Conservation (phyloP, 2,797 vertebrate genomes). For the Diplodus sargus region DNA sequence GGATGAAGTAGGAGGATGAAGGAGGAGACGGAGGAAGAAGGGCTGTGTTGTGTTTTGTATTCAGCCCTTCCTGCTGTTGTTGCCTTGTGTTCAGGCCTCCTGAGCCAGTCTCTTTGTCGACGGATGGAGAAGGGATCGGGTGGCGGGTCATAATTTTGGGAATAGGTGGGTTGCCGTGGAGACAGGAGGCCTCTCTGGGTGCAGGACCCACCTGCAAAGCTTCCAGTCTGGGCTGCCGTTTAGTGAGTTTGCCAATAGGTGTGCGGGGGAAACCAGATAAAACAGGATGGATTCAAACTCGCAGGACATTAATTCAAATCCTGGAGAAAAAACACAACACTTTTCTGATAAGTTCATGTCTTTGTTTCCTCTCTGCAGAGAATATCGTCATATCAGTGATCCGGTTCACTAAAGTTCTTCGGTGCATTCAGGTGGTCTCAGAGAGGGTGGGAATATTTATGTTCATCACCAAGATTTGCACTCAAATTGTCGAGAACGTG, state of each 20-base stretch:
- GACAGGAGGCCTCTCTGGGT: conserved; percentile 43
- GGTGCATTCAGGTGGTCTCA: not conserved
- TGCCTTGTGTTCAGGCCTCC: conserved; percentile 62
- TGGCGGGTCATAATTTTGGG: conserved; percentile 3
- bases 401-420: not conserved
- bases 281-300: conserved; percentile 15
- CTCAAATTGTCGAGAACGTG: not conserved
- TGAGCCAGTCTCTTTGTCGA: conserved; percentile 28
- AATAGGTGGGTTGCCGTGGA: conserved; percentile 48
- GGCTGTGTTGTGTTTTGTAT: conserved; percentile 35
- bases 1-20: conserved; percentile 71
- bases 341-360: not conserved
- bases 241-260: conserved; percentile 28
- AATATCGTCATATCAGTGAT: not conserved
- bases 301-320: not conserved
- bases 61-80: conserved; percentile 59
- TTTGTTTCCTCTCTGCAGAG: not conserved
- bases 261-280: conserved; percentile 23
- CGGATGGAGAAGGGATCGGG: conserved; percentile 44
- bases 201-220: conserved; percentile 21
- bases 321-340: not conserved
- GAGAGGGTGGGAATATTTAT: not conserved
- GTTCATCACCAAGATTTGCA: not conserved
- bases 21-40: conserved; percentile 8
- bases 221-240: conserved; percentile 24